Conservation (phyloP, 2,888 invertebrate genomes). For the Catocala sponsa region DNA sequence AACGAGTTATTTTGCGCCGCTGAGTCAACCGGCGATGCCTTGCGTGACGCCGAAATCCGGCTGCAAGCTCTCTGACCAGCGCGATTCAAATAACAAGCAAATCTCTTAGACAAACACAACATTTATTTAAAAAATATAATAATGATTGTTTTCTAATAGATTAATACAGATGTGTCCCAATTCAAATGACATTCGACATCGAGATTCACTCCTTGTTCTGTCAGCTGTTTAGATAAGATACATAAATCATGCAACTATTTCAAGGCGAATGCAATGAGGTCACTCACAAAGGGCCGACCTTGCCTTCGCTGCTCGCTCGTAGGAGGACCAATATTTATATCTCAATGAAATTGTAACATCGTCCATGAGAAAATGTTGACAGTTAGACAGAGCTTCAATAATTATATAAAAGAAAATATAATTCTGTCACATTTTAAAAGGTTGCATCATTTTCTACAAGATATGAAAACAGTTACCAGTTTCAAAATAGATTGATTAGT, state of each 20-base stretch:
- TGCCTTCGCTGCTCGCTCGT: conserved; percentile 75
- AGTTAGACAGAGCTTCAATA: conserved; percentile 5
- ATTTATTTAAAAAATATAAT: conserved; percentile 25
- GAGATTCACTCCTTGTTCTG: conserved; percentile 64
- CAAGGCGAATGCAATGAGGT: conserved; percentile 85
- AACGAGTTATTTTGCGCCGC: conserved; percentile 77
- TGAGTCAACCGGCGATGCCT: conserved; percentile 64
- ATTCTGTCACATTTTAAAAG: conserved; percentile 8
- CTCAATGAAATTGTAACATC: conserved; percentile 34
- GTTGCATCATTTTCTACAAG: too few relatives aligned
- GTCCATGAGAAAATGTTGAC: conserved; percentile 26
- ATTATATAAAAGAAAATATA: too few relatives aligned
- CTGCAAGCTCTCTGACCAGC: conserved; percentile 54
- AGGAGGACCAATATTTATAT: conserved; percentile 69
- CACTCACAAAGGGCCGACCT: conserved; percentile 83
- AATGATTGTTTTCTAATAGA: conserved; percentile 13
- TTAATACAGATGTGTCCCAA: conserved; percentile 49
- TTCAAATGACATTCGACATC: conserved; percentile 49
- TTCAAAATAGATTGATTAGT: conserved; percentile 12
- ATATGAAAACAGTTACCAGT: background rate
- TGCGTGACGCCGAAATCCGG: conserved; percentile 59
- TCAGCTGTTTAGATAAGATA: conserved; percentile 76
- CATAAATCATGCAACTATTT: conserved; percentile 84
- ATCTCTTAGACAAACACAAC: conserved; percentile 7
- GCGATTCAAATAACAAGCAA: conserved; percentile 15